Evolutionary conservation across 1,140 invertebrate genomes (phyloP), one percentile per base, ranked within the genome.

Genomic region (Dendrolimus punctatus): DNA sequence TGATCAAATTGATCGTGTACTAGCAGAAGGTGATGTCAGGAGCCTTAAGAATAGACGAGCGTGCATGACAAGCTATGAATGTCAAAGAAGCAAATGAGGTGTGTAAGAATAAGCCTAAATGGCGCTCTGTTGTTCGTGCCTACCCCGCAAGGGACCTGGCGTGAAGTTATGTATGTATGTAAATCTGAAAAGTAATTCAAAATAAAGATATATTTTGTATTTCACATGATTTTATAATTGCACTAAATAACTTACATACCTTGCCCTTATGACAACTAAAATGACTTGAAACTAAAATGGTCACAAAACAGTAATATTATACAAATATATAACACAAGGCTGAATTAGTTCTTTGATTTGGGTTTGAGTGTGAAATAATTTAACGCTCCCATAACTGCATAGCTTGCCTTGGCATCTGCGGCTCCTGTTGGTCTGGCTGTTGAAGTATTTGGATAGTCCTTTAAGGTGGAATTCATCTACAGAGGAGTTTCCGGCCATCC

Each of bases 401-500:
- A 91, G 23, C 90, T 91, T 38, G 90, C 90, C 67, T 91, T 91
- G 44, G 90, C 48, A 90, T 89, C 90, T 91, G 82, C 91, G 81
- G 69, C 92, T 90, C 77, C 73, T 77, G 76, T 91, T 87, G 40
- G 91, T 91, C 43, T 80, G 60, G 63, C 88, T 89, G 85, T 91
- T 91, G 74, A 90, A 94, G 86, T 89, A 89, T 88, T 88, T 90
- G 65, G 80, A 88, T 73, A 90, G 67, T 58, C 88, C 91, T 68
- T 87, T 89, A 61, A 89, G 86, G 84, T 90, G 89, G 68, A 78
- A 90, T 85, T 84, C 89, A 65, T 85, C 81, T 71, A 87, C 91
- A 60, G 88, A 87, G 71, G 88, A 80, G 70, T 91, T 91, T 67
- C 92, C 92, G 63, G 92, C 92, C 91, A 93, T 93, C 71, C 81